phyloP scores from a whole-genome alignment of 2,888 invertebrate species.

The Limnephilus rhombicus region DNA sequence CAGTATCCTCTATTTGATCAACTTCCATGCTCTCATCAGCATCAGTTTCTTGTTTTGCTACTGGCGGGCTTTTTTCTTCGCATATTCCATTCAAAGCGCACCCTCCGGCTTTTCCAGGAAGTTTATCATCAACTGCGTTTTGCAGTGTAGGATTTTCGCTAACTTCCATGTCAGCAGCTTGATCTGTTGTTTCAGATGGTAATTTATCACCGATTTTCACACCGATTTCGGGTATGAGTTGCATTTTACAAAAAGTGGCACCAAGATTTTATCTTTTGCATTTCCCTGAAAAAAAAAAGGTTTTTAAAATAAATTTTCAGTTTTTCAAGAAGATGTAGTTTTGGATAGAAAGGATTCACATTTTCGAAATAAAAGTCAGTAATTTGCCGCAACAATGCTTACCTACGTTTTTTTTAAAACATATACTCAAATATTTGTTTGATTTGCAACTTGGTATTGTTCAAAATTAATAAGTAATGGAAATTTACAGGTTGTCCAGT shows the following conservation, averaged over 20 bases:
- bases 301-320: background rate
- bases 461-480: no score
- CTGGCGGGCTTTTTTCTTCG: background rate
- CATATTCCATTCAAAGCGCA: constrained; percentile 13
- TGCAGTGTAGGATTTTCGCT: background rate
- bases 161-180: constrained; percentile 21
- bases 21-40: constrained; percentile 22
- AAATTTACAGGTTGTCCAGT: no score
- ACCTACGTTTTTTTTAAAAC: no score
- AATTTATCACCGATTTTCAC: constrained; percentile 32
- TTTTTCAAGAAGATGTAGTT: background rate
- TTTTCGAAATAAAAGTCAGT: background rate
- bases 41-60: background rate
- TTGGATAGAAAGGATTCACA: background rate
- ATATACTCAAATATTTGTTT: no score
- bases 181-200: constrained; percentile 1
- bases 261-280: background rate
- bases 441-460: no score
- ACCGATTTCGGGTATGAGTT: constrained; percentile 49
- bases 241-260: constrained; percentile 42
- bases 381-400: background rate
- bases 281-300: constrained; percentile 29
- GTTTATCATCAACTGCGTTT: constrained; percentile 14
- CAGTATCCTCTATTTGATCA: constrained; percentile 2
- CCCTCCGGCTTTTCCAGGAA: background rate